These are phyloP conservation scores for Orthosia gracilis DNA, from an alignment of 2,888 invertebrate genomes.

Conservation along the genomic window DNA sequence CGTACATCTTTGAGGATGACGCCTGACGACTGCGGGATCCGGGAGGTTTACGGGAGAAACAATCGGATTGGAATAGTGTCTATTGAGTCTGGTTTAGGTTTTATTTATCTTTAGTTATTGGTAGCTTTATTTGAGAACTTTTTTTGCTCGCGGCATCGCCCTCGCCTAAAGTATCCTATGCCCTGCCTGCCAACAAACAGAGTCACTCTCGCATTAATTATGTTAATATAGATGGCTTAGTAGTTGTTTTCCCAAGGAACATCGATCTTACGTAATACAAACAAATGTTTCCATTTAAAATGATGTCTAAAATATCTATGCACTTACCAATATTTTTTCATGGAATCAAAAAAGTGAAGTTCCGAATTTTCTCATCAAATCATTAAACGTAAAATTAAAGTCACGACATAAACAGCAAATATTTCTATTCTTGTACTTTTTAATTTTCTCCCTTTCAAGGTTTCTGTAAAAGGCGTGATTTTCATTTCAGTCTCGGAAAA, in stretches of 20 bases:
- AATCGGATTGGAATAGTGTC: conserved; percentile 25
- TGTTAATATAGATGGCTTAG: background rate
- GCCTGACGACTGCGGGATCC: conserved; percentile 2
- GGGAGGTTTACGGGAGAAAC: conserved; percentile 18
- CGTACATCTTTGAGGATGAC: conserved; percentile 32
- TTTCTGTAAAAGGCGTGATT: conserved; percentile 8
- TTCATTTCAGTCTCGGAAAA: conserved; percentile 49
- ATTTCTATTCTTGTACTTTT: background rate
- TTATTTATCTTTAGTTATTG: conserved; percentile 14
- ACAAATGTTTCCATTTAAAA: background rate
- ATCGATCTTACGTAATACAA: background rate
- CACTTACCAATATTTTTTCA: too few species aligned
- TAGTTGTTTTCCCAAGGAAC: background rate
- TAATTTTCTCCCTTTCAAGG: background rate
- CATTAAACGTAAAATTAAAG: background rate
- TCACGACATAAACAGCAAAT: background rate
- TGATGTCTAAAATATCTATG: background rate
- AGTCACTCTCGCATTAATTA: too few species aligned
- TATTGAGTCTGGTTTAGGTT: conserved; percentile 9
- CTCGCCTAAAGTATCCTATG: too few species aligned
- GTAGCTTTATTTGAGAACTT: background rate
- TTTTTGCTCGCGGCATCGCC: too few species aligned
- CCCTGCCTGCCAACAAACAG: too few species aligned
- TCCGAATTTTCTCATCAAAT: background rate
- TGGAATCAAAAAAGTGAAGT: background rate